Conservation (phyloP, 1,140 invertebrate species). For the Euschistus heros region DNA sequence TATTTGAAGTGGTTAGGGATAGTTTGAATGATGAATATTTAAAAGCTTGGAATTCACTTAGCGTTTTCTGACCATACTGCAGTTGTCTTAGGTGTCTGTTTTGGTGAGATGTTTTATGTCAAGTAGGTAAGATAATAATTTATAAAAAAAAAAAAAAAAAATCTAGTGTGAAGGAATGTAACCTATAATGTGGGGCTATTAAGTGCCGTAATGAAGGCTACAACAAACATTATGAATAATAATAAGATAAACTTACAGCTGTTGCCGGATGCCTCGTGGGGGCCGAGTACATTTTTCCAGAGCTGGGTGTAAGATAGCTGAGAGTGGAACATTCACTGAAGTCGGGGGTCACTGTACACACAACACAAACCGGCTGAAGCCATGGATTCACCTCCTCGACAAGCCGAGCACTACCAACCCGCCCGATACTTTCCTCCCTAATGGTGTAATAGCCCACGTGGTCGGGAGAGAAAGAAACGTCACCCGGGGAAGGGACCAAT, state of each 20-base stretch:
- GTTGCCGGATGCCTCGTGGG: slow-evolving; percentile 11
- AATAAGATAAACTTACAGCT: neutral
- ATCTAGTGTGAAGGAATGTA: no score
- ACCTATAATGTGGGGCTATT: no score
- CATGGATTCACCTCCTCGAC: neutral
- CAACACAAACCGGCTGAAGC: slow-evolving; percentile 3
- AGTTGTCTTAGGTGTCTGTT: no score
- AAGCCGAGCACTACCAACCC: slow-evolving; percentile 3
- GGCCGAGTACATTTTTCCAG: slow-evolving; percentile 11
- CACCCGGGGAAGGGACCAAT: neutral
- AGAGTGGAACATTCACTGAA: neutral
- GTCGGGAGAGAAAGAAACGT: slow-evolving; percentile 10
- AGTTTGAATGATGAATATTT: no score
- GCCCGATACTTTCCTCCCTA: slow-evolving; percentile 6
- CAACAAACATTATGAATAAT: no score
- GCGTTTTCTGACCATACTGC: no score
- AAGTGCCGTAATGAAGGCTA: no score
- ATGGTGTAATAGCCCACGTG: slow-evolving; percentile 11
- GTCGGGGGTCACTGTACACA: neutral
- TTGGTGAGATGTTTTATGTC: no score
- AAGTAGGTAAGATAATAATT: no score
- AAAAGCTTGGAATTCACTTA: no score
- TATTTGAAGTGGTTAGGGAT: no score
- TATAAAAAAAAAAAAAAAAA: no score
- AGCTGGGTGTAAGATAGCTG: neutral